Evolutionary conservation across 1,140 invertebrate species (phyloP).

Genomic region (Philopotamus ludificatus): DNA sequence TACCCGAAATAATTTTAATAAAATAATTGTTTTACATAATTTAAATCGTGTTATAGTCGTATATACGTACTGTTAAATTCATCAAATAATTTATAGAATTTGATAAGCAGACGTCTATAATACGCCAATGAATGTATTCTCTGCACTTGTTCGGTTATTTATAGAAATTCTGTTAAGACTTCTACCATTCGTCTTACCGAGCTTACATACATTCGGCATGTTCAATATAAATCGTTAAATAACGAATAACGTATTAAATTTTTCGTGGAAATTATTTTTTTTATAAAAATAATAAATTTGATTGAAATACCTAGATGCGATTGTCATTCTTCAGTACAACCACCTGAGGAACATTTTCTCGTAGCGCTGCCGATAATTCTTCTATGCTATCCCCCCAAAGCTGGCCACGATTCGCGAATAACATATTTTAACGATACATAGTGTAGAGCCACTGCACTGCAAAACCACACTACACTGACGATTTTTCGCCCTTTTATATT

Average conservation of each 20-base stretch:
- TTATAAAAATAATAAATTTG: neutral
- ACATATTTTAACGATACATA: neutral
- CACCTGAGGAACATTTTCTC: slow-evolving; percentile 28
- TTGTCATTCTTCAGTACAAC: slow-evolving; percentile 33
- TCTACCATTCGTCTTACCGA: neutral
- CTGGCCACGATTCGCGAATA: neutral
- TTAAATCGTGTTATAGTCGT: too few relatives aligned
- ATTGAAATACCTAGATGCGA: slow-evolving; percentile 27
- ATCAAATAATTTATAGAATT: too few relatives aligned
- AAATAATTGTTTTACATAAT: too few relatives aligned
- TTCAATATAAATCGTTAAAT: too few relatives aligned
- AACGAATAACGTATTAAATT: too few relatives aligned
- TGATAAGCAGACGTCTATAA: too few relatives aligned
- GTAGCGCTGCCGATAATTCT: slow-evolving; percentile 3
- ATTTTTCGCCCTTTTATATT: too few relatives aligned
- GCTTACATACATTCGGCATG: neutral
- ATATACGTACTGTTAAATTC: too few relatives aligned
- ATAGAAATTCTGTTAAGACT: neutral
- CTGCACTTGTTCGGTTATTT: neutral
- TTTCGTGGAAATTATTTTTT: too few relatives aligned
- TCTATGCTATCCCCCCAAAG: neutral
- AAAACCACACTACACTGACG: neutral
- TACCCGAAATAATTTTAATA: too few relatives aligned
- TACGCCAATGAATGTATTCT: neutral
- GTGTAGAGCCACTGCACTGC: neutral